Percentiles rank a stretch among this genome's conserved stretches.
phyloP scores from a whole-genome alignment of 37 sponge, comb jelly and placozoan genomes.

The Petrosia ficiformis region DNA sequence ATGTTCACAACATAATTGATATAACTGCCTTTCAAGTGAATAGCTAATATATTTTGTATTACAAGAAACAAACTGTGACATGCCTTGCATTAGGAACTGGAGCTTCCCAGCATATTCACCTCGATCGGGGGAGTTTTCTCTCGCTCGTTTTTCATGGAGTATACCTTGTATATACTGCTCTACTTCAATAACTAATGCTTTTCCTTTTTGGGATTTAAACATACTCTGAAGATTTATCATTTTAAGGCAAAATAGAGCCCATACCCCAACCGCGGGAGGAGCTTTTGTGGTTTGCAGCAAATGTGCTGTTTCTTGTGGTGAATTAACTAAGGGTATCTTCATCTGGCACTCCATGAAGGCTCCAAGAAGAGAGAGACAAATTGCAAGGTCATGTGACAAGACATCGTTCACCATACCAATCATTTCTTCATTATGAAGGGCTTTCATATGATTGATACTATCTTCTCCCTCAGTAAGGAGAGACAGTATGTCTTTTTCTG shows the following conservation, averaged over 20 bases:
- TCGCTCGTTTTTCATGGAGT: background rate
- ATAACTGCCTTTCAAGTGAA: constrained; percentile 26
- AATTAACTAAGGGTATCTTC: constrained; percentile 49
- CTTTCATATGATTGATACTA: background rate
- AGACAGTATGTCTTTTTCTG: background rate
- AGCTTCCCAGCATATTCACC: constrained; percentile 11
- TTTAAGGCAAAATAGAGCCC: constrained; percentile 40
- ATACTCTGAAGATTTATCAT: background rate
- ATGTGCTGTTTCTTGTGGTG: constrained; percentile 40
- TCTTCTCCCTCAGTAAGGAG: background rate
- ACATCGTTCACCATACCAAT: constrained; percentile 21
- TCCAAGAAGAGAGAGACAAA: constrained; percentile 48
- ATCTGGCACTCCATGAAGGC: constrained; percentile 68
- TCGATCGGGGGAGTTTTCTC: background rate
- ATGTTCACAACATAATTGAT: background rate
- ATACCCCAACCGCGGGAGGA: constrained; percentile 55
- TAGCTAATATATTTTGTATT: constrained; percentile 16
- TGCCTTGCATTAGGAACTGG: constrained; percentile 4
- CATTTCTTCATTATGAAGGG: constrained; percentile 39
- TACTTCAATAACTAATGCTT: constrained; percentile 9
- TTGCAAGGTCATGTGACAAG: background rate
- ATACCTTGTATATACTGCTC: constrained; percentile 5
- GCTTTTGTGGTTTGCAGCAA: constrained; percentile 20
- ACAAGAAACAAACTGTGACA: background rate
- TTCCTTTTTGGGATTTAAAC: background rate